Percentiles rank a stretch among this genome's conserved stretches.
These are phyloP conservation scores for Chrysolina americana DNA, from an alignment of 2,888 invertebrate species.

Conservation along the genomic window DNA sequence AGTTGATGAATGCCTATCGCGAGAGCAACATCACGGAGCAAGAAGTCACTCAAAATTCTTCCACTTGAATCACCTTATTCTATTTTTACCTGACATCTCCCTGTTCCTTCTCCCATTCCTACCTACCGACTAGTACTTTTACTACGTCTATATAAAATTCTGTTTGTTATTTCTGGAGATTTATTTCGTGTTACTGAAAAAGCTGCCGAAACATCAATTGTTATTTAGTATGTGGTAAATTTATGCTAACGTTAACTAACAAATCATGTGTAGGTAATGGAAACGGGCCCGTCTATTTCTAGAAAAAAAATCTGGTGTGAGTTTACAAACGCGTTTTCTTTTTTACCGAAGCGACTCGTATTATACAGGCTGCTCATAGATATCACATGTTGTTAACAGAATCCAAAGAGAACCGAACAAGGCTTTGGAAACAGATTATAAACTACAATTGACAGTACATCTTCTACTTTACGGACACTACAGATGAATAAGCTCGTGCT, in stretches of 20 bases:
- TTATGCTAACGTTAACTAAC: constrained; percentile 8
- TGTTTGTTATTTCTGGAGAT: constrained; percentile 23
- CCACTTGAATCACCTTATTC: no score
- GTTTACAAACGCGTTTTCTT: background rate
- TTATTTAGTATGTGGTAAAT: constrained; percentile 33
- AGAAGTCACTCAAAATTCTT: no score
- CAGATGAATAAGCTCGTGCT: no score
- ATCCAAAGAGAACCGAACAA: no score
- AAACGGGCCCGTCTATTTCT: background rate
- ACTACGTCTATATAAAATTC: background rate
- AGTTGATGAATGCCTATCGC: no score
- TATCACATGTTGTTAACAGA: no score
- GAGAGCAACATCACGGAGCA: no score
- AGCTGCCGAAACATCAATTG: constrained; percentile 37
- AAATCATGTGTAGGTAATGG: constrained; percentile 1
- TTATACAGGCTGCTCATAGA: no score
- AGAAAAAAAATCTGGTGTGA: constrained; percentile 4
- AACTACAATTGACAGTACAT: no score
- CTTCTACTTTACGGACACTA: no score
- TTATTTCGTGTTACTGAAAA: constrained; percentile 35
- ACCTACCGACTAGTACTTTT: background rate
- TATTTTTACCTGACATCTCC: background rate
- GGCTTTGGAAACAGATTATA: no score
- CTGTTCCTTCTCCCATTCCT: background rate
- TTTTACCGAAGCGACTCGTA: background rate